Evolutionary conservation across 2,113 vertebrate species (phyloP).

Genomic region (Sylvilagus bachmani): DNA sequence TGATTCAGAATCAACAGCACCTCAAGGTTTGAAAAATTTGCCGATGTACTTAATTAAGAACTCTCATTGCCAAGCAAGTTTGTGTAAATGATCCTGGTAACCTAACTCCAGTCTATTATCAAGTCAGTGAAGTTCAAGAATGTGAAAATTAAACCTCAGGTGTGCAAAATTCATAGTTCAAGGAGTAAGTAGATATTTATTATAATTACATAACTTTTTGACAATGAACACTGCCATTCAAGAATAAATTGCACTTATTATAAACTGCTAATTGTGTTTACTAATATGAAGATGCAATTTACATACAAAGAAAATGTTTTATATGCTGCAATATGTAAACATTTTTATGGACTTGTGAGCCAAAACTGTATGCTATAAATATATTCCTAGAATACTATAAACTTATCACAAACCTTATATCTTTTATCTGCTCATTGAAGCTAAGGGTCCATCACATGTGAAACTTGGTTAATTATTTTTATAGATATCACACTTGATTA

Average conservation of each 20-base stretch:
- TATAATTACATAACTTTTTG: conserved; percentile 82
- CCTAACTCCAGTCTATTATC: conserved; percentile 2
- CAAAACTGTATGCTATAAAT: conserved; percentile 67
- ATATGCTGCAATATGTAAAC: conserved; percentile 71
- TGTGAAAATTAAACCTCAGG: conserved; percentile 76
- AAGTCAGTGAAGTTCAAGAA: conserved; percentile 21
- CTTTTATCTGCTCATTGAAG: neutral
- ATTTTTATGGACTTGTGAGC: conserved; percentile 66
- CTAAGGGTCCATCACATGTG: neutral
- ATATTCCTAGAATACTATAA: conserved; percentile 65
- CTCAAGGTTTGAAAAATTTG: conserved; percentile 47
- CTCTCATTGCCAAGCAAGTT: neutral
- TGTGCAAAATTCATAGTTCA: conserved; percentile 77
- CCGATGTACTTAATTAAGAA: neutral
- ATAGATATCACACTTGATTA: conserved; percentile 48
- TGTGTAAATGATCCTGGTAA: conserved; percentile 17
- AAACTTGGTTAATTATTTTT: conserved; percentile 45
- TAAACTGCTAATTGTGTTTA: conserved; percentile 66
- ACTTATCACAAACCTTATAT: neutral
- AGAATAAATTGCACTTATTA: conserved; percentile 56
- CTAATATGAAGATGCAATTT: conserved; percentile 77
- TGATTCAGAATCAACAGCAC: conserved; percentile 16
- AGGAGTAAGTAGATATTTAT: conserved; percentile 83
- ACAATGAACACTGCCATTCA: conserved; percentile 74
- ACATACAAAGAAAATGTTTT: conserved; percentile 82